Evolutionary conservation across 2,888 invertebrate species (phyloP).

Genomic region (Eristalis tenax): DNA sequence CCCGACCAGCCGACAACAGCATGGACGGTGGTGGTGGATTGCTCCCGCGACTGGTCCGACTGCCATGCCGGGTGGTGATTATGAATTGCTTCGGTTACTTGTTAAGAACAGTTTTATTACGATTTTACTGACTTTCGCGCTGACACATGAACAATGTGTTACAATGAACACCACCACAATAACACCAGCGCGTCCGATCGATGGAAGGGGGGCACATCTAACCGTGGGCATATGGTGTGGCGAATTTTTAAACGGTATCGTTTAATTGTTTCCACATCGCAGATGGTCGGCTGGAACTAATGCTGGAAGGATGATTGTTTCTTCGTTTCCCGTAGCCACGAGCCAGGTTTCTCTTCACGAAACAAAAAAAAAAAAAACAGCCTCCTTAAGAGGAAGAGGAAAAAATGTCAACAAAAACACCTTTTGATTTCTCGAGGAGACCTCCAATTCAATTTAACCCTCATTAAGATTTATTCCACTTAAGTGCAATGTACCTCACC

Average conservation of each 20-base stretch:
- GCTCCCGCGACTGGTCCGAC: background rate
- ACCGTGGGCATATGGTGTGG: conserved; percentile 55
- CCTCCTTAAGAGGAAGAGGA: background rate
- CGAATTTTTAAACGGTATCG: conserved; percentile 64
- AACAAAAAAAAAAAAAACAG: background rate
- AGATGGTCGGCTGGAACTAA: conserved; percentile 53
- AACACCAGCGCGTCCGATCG: no score
- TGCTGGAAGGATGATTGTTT: conserved; percentile 14
- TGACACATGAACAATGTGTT: conserved; percentile 34
- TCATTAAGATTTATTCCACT: conserved; percentile 57
- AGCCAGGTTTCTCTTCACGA: background rate
- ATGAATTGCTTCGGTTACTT: conserved; percentile 16
- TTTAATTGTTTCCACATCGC: conserved; percentile 55
- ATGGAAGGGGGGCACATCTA: no score
- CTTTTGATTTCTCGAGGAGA: conserved; percentile 26
- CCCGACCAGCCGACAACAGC: background rate
- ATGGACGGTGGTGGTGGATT: background rate
- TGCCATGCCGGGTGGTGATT: background rate
- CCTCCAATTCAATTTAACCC: conserved; percentile 47
- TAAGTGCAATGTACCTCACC: conserved; percentile 11
- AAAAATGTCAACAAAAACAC: conserved; percentile 61
- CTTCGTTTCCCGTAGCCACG: background rate
- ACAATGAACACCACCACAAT: no score
- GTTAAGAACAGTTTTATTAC: conserved; percentile 38
- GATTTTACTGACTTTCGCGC: conserved; percentile 45